Conservation (phyloP, 2,113 vertebrate species). For the Capreolus pygargus region DNA sequence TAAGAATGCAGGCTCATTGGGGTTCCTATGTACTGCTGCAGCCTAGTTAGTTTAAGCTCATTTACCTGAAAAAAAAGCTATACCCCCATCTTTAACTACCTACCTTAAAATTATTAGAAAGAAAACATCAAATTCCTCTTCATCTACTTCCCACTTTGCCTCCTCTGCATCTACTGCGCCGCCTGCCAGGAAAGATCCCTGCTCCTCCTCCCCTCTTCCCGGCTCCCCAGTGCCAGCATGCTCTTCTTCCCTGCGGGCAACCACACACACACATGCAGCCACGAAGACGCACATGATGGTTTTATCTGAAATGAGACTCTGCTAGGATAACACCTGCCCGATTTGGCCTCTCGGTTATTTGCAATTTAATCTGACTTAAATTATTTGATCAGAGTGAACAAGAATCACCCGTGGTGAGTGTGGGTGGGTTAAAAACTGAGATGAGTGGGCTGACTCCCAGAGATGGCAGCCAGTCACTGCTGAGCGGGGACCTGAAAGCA, state of each 20-base stretch:
- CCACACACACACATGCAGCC: background rate
- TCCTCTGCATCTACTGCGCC: background rate
- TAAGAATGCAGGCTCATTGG: background rate
- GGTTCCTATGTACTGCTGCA: background rate
- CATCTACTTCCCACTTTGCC: background rate
- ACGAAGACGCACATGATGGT: background rate
- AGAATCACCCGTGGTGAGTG: background rate
- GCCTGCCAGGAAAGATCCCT: background rate
- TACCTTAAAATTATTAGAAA: slow-evolving; percentile 35
- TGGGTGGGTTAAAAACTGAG: background rate
- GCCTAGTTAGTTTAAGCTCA: background rate
- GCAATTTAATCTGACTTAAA: background rate
- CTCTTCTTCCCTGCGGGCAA: background rate
- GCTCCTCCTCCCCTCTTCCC: background rate
- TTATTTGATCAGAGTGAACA: background rate
- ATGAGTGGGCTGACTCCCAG: background rate
- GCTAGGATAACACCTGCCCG: background rate
- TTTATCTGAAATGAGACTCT: background rate
- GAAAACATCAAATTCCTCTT: slow-evolving; percentile 14
- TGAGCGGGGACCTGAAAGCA: background rate
- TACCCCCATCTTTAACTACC: background rate
- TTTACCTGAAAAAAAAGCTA: background rate
- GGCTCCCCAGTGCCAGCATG: background rate
- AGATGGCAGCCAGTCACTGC: background rate
- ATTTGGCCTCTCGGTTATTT: background rate